Evolutionary conservation across 2,888 invertebrate species (phyloP), one percentile per base, ranked within the genome.

Genomic region (Pachymerium ferrugineum): DNA sequence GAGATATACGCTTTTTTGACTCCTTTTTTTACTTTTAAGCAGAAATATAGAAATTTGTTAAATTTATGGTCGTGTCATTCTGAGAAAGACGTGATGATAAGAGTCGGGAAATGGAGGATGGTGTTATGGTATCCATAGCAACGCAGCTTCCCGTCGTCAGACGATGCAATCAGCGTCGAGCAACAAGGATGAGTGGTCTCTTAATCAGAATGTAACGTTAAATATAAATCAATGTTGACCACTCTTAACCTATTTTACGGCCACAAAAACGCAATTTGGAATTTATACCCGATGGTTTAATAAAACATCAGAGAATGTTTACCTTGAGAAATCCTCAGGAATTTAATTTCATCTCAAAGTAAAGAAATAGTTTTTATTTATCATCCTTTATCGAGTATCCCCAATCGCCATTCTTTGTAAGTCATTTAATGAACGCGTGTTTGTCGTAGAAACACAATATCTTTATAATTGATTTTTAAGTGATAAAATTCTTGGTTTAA

Each of bases 141-240:
- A 62, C 28, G 28, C 62, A 62, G 62, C 62, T 28, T 25, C 62
- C 62, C 62, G 62, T 62, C 62, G 62, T 8, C 62, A 62, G 8
- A 14, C 22, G 62, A 62, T 62, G 62, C 62, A 62, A 62, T 62
- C 62, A 62, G 62, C 62, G 2, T 14, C 25, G 25, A 28, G 28
- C 62, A 62, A 62, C 54, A 25, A 54, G 25, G 54, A 54, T 62
- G 28, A 62, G 54, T 22, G 4, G 54, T 22, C 25, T 62, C 62
- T 62, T 62, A 62, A 62, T 62, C 62, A 62, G 3, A 1, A 25
- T 62, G 25, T 62, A 5, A 28, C 62, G 62, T 62, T 62, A 62
- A 47, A 62, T 62, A 62, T 62, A 62, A 62, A 62, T 62, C 62
- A 62, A 62, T 28, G 62, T 62, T 62, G 62, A 62, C 28, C 62